A percentile compares a stretch with the other conserved stretches of the same genome.
Evolutionary conservation across 2,888 invertebrate genomes (phyloP).

Genomic region (Melanargia galathea): DNA sequence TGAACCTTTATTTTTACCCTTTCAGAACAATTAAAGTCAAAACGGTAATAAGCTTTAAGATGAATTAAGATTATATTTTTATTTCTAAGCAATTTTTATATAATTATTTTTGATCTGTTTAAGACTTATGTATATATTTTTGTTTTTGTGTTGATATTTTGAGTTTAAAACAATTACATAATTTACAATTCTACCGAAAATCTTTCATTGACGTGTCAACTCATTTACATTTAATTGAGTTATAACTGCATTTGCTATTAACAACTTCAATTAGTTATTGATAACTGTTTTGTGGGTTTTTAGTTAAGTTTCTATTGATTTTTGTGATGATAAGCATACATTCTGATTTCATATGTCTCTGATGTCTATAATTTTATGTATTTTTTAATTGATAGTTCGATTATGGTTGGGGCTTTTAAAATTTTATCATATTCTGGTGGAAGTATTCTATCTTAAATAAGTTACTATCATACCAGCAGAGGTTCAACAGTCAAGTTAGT

Average conservation of each 20-base stretch:
- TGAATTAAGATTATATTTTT: neutral
- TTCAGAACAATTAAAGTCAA: neutral
- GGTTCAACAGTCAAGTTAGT: neutral
- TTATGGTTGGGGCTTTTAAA: too few species aligned
- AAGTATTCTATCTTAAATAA: neutral
- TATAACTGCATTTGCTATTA: constrained; percentile 3
- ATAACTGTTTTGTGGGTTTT: neutral
- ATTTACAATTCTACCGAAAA: neutral
- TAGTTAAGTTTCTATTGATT: neutral
- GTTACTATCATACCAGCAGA: neutral
- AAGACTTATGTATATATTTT: neutral
- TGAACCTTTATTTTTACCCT: too few species aligned
- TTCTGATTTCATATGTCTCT: neutral
- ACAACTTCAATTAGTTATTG: neutral
- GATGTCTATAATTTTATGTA: too few species aligned
- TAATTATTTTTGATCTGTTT: neutral
- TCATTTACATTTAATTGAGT: neutral
- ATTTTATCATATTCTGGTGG: too few species aligned
- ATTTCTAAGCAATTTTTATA: neutral
- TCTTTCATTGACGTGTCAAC: neutral
- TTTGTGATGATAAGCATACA: neutral
- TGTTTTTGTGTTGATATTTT: neutral
- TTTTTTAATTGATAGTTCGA: too few species aligned
- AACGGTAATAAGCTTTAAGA: constrained; percentile 13
- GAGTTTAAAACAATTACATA: neutral